phyloP scores from a whole-genome alignment of 2,797 vertebrate genomes.

The Hydrophis major region DNA sequence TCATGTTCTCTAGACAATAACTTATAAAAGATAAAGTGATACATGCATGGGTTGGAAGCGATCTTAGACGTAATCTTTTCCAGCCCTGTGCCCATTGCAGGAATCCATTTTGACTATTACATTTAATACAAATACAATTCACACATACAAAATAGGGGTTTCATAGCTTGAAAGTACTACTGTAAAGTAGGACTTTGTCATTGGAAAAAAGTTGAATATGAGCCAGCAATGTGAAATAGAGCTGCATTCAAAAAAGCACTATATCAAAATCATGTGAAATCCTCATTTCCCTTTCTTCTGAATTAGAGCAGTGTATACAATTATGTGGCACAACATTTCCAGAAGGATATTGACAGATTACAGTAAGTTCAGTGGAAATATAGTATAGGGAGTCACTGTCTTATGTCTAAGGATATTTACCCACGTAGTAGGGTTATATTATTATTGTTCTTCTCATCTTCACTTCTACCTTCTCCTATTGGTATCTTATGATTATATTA shows the following conservation, averaged over 20 bases:
- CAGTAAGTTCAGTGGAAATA: background rate
- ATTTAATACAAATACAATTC: background rate
- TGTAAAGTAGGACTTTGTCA: background rate
- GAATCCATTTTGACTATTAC: background rate
- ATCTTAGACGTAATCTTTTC: background rate
- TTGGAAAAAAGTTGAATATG: background rate
- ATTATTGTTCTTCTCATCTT: background rate
- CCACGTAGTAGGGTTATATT: background rate
- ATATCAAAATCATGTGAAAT: background rate
- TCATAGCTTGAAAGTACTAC: background rate
- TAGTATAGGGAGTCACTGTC: background rate
- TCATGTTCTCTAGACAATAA: background rate
- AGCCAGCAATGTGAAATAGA: background rate
- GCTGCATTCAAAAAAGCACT: background rate
- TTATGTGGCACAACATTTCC: background rate
- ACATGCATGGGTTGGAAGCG: background rate
- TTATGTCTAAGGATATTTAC: background rate
- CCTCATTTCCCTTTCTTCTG: background rate
- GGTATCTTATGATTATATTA: background rate
- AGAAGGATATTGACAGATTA: background rate
- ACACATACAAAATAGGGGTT: background rate
- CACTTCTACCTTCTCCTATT: background rate
- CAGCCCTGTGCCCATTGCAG: background rate
- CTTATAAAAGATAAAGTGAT: background rate
- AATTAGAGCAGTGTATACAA: background rate